Evolutionary conservation across 2,888 invertebrate genomes (phyloP), one percentile per base, ranked within the genome.

Genomic region (Timema podura): DNA sequence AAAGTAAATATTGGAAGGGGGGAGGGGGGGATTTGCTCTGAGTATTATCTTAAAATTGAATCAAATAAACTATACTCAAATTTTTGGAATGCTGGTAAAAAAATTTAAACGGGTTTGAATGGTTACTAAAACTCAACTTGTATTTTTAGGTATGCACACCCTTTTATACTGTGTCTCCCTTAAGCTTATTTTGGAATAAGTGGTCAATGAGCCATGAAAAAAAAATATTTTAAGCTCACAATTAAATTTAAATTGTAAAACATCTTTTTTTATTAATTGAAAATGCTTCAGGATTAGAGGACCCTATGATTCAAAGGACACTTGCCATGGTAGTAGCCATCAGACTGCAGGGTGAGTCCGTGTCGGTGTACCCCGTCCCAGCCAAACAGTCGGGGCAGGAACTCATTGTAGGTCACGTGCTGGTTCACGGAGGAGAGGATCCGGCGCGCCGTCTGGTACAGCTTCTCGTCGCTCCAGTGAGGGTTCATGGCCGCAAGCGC

Each of bases 361-460:
- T 84, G 85, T 71, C 81, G 80, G 68, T 80, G 79, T 73, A 84
- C 78, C 7, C 79, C 77, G 47, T 81, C 80, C 76, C 79, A 81
- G 2, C 86, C 86, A n/a, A 86, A 79, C 5, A 86, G 74, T n/a
- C 85, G 80, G 0, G 85, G 86, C 44, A 87, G 77, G 79, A 79
- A 84, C 74, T 81, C 81, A 67, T 76, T 78, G 75, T 78, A 81
- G 6, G 79, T 77, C 45, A 81, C 75, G 74, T 81, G 80, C 70
- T 81, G 81, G 69, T 77, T 78, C 48, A 77, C 73, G n/a, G 80
- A 79, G 6, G 76, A 75, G 44, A 79, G 72, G 61, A 81, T 79
- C 44, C 80, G 75, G 8, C 81, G 72, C 6, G 76, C 75, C 68
- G 80, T 76, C 72, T 80, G 79, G 76, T 79, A 82, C 11, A 82